Evolutionary conservation across 2,797 vertebrate species (phyloP), one percentile per base, ranked within the genome.

Genomic region (Orestias chungarensis): DNA sequence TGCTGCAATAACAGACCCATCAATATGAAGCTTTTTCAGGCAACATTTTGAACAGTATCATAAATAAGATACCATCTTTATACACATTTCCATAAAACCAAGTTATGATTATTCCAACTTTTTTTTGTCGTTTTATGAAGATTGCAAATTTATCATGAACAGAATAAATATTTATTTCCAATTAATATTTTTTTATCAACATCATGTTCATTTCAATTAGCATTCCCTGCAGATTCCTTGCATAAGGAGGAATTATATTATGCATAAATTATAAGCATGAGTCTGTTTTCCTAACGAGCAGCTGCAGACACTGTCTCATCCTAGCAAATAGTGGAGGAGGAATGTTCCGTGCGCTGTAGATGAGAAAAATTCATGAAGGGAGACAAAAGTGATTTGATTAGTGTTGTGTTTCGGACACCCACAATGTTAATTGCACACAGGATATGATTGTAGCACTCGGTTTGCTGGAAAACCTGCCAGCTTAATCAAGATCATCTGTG

Each of bases 331-430:
- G 77, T 31, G 42, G 68, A 74, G 78, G 82, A 83, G 76, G 81
- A 76, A 84, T 82, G 79, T 71, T 47, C 52, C 78, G 38, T 68
- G 31, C 54, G 75, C 70, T 31, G 42, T 20, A 2, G 52, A 68
- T 66, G 82, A 78, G 65, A 81, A 87, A 64, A 83, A 71, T 65
- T 62, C 74, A 86, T 64, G 68, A 81, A 77, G 64, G 64, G 78
- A 91, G 79, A 86, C 84, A 82, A 84, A 70, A 82, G 80, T 80
- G 73, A 82, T 87, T 78, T 79, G 71, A 87, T 86, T 88, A 85
- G 65, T 49, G 59, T 71, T 78, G 80, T 76, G 80, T 79, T 81
- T 80, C 69, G 68, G 81, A 91, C 80, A 81, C 85, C 77, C 78
- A 88, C 87, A 75, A 61, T 81, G 81, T 80, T 87, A 89, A 91